A percentile compares a stretch with the other conserved stretches of the same genome.
Evolutionary conservation across 2,113 vertebrate genomes (phyloP).

Genomic region (Xenus cinereus): DNA sequence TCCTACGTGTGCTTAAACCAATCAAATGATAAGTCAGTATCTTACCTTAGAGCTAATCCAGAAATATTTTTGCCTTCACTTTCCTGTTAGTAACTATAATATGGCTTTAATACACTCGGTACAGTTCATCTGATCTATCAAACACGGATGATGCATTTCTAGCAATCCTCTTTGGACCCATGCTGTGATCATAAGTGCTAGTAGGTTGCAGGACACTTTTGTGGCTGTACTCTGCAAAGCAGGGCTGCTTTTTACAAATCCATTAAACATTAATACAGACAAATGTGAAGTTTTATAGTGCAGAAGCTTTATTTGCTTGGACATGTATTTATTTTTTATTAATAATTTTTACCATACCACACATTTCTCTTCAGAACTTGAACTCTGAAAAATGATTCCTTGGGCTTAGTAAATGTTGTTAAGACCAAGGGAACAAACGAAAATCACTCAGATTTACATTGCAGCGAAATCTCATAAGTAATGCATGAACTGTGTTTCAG

Average conservation of each 20-base stretch:
- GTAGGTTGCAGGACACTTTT: constrained; percentile 56
- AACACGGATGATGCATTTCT: constrained; percentile 30
- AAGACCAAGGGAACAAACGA: constrained; percentile 63
- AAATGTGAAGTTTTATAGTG: constrained; percentile 75
- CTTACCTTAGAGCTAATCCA: constrained; percentile 1
- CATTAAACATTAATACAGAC: constrained; percentile 86
- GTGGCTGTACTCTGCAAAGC: constrained; percentile 66
- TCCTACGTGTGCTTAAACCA: background rate
- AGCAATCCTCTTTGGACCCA: constrained; percentile 43
- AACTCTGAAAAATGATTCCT: constrained; percentile 65
- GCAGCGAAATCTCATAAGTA: constrained; percentile 71
- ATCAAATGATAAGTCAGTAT: background rate
- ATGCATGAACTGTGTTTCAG: constrained; percentile 57
- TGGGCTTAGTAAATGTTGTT: constrained; percentile 68
- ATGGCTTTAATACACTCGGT: background rate
- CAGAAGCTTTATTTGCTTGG: constrained; percentile 69
- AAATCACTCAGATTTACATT: constrained; percentile 72
- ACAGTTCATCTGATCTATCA: background rate
- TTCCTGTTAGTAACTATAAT: background rate
- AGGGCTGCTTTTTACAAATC: constrained; percentile 77
- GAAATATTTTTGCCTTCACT: background rate
- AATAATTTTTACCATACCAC: constrained; percentile 71
- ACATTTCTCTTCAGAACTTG: constrained; percentile 48
- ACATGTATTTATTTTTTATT: constrained; percentile 81
- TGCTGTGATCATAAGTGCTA: constrained; percentile 71